A percentile compares a stretch with the other conserved stretches of the same genome.
These are phyloP conservation scores for Pituophis catenifer DNA, from an alignment of 2,113 vertebrate species.

Conservation along the genomic window DNA sequence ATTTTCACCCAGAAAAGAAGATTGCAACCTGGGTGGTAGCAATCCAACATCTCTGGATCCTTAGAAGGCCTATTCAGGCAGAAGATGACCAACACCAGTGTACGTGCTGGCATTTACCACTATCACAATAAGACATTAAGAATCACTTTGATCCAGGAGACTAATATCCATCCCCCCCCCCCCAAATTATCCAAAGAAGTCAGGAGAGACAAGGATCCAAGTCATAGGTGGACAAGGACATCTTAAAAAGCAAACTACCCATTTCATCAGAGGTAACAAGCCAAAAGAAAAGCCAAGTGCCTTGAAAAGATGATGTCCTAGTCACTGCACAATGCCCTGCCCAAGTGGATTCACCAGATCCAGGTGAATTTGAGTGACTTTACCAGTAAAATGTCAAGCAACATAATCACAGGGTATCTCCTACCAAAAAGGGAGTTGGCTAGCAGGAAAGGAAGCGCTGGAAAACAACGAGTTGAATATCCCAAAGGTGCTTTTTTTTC, in stretches of 20 bases:
- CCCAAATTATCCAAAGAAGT: neutral
- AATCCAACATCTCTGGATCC: neutral
- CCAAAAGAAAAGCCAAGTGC: neutral
- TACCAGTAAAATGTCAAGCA: neutral
- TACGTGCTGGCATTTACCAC: neutral
- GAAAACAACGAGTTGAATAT: neutral
- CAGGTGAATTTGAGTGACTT: neutral
- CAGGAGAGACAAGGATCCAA: neutral
- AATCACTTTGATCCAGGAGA: neutral
- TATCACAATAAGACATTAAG: neutral
- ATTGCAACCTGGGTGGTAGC: neutral
- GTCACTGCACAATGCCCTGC: neutral
- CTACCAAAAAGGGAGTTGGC: neutral
- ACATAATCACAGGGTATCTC: neutral
- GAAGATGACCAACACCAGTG: neutral
- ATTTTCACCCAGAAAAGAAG: neutral
- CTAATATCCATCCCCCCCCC: neutral
- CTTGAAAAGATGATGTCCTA: neutral
- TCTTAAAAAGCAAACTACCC: neutral
- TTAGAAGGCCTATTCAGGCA: neutral
- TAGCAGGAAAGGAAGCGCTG: neutral
- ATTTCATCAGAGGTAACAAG: neutral
- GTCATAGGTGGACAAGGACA: neutral
- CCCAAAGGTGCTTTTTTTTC: no score
- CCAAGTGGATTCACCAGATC: neutral